Evolutionary conservation across 1,140 invertebrate species (phyloP).

Genomic region (Sycophaga agraensis): DNA sequence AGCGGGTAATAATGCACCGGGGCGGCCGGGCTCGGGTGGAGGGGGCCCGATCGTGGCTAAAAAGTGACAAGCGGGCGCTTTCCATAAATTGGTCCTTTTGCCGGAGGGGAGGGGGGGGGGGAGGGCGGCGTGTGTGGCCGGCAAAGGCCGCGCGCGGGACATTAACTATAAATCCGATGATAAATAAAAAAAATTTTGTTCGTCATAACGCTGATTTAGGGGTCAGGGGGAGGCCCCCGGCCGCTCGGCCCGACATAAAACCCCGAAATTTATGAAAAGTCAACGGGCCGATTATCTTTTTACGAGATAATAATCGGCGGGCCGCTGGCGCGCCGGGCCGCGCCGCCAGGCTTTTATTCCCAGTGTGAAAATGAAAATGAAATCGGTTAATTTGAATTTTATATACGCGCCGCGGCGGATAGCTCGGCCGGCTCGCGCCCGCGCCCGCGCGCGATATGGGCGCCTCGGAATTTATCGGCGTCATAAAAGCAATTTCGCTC

Average conservation of each 20-base stretch:
- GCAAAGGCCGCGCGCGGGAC: no score
- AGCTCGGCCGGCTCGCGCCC: not conserved
- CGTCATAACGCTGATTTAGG: constrained; percentile 5
- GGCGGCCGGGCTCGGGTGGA: no score
- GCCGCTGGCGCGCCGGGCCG: not conserved
- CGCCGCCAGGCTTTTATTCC: constrained; percentile 7
- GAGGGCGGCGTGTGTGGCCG: no score
- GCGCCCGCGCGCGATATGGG: constrained; percentile 5
- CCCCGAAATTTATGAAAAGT: constrained; percentile 13
- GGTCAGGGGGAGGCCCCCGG: no score
- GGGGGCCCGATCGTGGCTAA: no score
- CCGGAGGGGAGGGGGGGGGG: no score
- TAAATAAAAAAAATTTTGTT: constrained; percentile 6
- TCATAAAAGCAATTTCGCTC: constrained; percentile 22
- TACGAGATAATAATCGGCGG: constrained; percentile 23
- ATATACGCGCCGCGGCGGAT: not conserved
- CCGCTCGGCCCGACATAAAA: no score
- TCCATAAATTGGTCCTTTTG: no score
- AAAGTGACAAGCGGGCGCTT: no score
- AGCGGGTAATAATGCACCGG: no score
- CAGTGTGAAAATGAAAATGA: constrained; percentile 28
- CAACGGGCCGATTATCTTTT: constrained; percentile 19
- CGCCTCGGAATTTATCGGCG: constrained; percentile 25
- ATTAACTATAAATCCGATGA: not conserved
- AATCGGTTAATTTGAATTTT: constrained; percentile 23